Evolutionary conservation across 2,888 invertebrate genomes (phyloP).

Genomic region (Gnatocerus cornutus): DNA sequence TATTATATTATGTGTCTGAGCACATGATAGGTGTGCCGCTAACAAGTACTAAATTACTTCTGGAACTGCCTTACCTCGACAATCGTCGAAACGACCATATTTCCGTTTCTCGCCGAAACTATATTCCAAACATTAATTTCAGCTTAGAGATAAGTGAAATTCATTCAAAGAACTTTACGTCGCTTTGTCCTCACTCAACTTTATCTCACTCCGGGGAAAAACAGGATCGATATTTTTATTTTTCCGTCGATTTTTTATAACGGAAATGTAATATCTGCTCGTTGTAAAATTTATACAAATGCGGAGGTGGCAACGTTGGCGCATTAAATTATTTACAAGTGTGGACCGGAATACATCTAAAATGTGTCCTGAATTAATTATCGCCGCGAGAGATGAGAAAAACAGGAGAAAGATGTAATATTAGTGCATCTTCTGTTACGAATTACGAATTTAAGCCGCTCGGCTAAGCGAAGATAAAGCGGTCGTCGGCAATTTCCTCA

Average conservation of each 20-base stretch:
- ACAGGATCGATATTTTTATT: conserved; percentile 13
- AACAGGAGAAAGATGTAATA: conserved; percentile 8
- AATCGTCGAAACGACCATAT: conserved; percentile 25
- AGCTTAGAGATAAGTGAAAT: conserved; percentile 40
- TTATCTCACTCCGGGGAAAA: conserved; percentile 19
- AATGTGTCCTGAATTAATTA: conserved; percentile 16
- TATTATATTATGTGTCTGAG: conserved; percentile 49
- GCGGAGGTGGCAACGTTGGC: neutral
- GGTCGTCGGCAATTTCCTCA: conserved; percentile 2
- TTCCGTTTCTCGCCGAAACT: conserved; percentile 32
- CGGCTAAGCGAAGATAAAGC: conserved; percentile 26
- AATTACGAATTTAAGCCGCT: conserved; percentile 10
- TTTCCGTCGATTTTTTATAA: conserved; percentile 12
- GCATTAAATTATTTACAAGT: conserved; percentile 1
- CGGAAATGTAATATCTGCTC: conserved; percentile 14
- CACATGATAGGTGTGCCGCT: conserved; percentile 44
- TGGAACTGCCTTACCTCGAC: conserved; percentile 21
- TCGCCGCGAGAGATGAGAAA: neutral
- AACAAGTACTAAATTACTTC: conserved; percentile 44
- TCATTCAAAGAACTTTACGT: conserved; percentile 17
- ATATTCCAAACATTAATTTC: conserved; percentile 40
- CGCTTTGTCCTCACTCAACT: conserved; percentile 34
- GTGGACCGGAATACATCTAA: conserved; percentile 10
- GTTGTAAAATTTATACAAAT: conserved; percentile 6
- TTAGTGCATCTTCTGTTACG: conserved; percentile 15